Base-by-base conservation (phyloP, 2,113 vertebrate genomes). In the Hippopotamus amphibius region DNA sequence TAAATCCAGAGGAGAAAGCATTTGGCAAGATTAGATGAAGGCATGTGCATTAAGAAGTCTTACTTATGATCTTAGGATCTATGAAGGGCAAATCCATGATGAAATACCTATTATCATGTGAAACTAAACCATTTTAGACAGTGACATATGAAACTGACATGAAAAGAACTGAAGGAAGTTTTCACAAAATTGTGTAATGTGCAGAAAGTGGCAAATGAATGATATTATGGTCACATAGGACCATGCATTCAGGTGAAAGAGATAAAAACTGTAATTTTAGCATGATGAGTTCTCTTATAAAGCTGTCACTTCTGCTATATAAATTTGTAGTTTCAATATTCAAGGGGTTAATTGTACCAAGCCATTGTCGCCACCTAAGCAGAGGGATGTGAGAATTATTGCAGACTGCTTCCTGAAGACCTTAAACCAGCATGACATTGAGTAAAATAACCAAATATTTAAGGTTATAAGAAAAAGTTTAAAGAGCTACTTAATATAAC, bases 181-280 rank as follows among this genome's bases (percentile, higher is more conserved):
- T 28, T 92, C 71, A 55, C 68, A 57, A 7, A 97, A 66, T 33
- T 95, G 82, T 95, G 48, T 74, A 50, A 57, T 63, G 43, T 63
- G 77, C 77, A 96, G 77, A 82, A 93, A 82, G 37, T 68, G 71
- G 74, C 93, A 95, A 93, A 66, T 94, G 85, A 87, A 93, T 71
- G 88, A 77, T 48, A 13, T 41, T 69, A 3, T 80, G 72, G 86
- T 87, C 91, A 46, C 21, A 8, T 13, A 76, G 93, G 72, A 80
- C 84, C 93, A 89, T 84, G 41, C 57, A 46, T 66, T 95, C 88
- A 93, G 68, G 82, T 94, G 72, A 93, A 87, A 95, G 84, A 93
- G 93, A 96, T 88, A 96, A 97, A 96, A 97, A 74, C 68, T 86
- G 50, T 95, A 94, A 97, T 97, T 97, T 97, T 65, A 84, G 43